A percentile compares a stretch with the other conserved stretches of the same genome.
phyloP scores from a whole-genome alignment of 2,797 vertebrate genomes.

The Peromyscus eremicus region DNA sequence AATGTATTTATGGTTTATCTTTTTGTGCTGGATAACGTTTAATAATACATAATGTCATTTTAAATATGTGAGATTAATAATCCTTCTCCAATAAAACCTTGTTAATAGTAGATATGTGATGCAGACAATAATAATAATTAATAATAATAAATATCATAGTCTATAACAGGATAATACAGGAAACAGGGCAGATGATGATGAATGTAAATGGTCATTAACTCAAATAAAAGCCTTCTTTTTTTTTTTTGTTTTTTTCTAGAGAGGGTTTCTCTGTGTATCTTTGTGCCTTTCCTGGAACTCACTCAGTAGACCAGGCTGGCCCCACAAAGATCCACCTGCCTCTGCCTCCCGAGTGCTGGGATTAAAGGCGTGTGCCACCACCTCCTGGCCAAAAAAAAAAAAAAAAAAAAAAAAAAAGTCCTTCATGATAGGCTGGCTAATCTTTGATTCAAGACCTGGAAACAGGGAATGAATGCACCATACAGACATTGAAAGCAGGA shows the following conservation, averaged over 20 bases:
- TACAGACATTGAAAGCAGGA: not conserved
- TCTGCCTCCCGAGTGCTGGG: too few species aligned
- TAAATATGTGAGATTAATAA: not conserved
- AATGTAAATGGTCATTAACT: not conserved
- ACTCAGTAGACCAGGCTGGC: too few species aligned
- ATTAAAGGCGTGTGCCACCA: too few species aligned
- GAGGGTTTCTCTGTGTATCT: too few species aligned
- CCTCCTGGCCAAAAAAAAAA: too few species aligned
- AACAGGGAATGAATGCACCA: fast-evolving
- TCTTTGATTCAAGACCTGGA: not conserved
- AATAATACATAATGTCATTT: not conserved
- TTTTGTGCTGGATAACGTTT: not conserved
- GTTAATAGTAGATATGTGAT: not conserved
- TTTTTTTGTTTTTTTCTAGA: too few species aligned
- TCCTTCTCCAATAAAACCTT: not conserved
- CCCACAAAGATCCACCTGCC: too few species aligned
- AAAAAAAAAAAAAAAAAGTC: too few species aligned
- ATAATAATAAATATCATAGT: not conserved
- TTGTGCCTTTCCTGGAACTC: too few species aligned
- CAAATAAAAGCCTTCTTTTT: not conserved
- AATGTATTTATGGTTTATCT: not conserved
- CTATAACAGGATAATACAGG: not conserved
- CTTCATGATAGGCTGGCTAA: not conserved
- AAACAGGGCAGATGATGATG: not conserved
- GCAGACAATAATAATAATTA: not conserved